A percentile compares a stretch with the other conserved stretches of the same genome.
phyloP scores from a whole-genome alignment of 2,888 invertebrate genomes.

The Tetrapedia diversipes region DNA sequence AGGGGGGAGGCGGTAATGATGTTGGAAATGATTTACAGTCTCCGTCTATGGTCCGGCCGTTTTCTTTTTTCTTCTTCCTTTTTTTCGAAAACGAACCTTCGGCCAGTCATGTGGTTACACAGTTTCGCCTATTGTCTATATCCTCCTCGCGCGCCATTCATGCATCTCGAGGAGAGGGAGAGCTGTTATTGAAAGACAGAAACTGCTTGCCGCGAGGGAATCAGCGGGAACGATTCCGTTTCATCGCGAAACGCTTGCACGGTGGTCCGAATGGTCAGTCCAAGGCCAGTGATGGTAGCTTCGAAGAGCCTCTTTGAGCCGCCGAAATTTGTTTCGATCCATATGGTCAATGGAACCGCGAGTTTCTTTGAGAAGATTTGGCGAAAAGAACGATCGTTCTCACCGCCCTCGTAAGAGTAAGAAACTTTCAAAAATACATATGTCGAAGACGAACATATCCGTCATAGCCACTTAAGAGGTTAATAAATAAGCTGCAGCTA shows the following conservation, averaged over 20 bases:
- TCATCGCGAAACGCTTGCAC: not conserved
- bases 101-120: constrained; percentile 46
- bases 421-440: no score
- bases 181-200: constrained; percentile 2
- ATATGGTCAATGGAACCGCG: not conserved
- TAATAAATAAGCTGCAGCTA: no score
- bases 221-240: not conserved
- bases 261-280: not conserved
- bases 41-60: not conserved
- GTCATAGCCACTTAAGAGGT: no score
- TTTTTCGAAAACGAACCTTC: constrained; percentile 23
- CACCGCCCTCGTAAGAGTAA: no score
- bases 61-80: constrained; percentile 2
- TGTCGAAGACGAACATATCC: no score
- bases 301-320: not conserved
- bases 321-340: not conserved
- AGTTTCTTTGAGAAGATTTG: not conserved
- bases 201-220: not conserved
- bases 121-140: constrained; percentile 53
- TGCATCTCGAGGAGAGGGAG: not conserved
- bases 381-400: no score
- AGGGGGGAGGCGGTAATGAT: constrained; percentile 49
- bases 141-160: constrained; percentile 7
- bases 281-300: no score
- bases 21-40: constrained; percentile 58